Evolutionary conservation across 2,888 invertebrate genomes (phyloP), one percentile per base, ranked within the genome.

Genomic region (Epirrhoe tristata): DNA sequence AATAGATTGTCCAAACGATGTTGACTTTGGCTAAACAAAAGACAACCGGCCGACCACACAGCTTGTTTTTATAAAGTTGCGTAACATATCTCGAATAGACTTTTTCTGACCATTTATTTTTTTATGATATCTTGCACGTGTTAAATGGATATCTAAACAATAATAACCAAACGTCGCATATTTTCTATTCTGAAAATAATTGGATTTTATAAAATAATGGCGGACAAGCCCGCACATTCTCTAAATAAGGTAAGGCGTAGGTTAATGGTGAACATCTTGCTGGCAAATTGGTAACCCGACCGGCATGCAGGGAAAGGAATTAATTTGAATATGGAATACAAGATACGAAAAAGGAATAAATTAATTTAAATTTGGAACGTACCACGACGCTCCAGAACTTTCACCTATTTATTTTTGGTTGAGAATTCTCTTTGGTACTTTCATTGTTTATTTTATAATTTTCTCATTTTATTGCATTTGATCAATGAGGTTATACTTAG

Each of bases 41-140:
- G 78, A 81, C 63, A 89, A 82, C 91, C 91, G 89, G 78, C 81
- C 63, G 89, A 82, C 91, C 91, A 89, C 91, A 91, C 90, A 83
- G 17, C 14, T 58, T 75, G 70, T 61, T 58, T 50, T 53, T 67
- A 55, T 61, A 54, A 61, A 64, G 52, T 74, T 71, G 58, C 63
- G 66, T 63, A 72, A 68, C 57, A 46, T 60, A 24, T 54, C 53
- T 39, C 34, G 31, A 60, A 53, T 58, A 24, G 34, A 12, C 14
- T 56, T 69, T 68, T 64, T 63, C 31, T 46, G 24, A n/a, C 12
- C 36, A 48, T 55, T 48, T 5, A 32, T 64, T 57, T n/a, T 16
- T 51, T 56, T 61, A 36, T 51, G 12, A 43, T 43, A 43, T 43
- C 39, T 43, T 43, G 39, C 39, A 43, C 39, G 5, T 43, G 39